Evolutionary conservation across 2,888 invertebrate genomes (phyloP).

Genomic region (Tenthredo scrophulariae): DNA sequence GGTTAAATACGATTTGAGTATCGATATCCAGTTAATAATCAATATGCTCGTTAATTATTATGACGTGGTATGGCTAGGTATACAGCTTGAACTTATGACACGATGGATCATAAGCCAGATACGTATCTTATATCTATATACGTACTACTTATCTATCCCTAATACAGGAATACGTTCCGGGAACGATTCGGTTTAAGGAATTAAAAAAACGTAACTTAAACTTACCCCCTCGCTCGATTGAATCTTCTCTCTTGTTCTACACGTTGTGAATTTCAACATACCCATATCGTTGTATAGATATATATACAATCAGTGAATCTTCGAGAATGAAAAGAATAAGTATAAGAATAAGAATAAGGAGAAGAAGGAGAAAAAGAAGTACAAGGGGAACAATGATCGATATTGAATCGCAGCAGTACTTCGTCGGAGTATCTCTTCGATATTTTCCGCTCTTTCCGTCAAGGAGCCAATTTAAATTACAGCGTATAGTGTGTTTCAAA

Average conservation of each 20-base stretch:
- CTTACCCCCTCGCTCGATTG: slow-evolving; percentile 5
- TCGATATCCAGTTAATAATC: slow-evolving; percentile 33
- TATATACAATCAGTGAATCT: slow-evolving; percentile 5
- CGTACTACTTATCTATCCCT: neutral
- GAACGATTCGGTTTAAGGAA: slow-evolving; percentile 5
- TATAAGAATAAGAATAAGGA: neutral
- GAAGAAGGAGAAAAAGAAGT: neutral
- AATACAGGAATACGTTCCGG: neutral
- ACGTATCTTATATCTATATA: neutral
- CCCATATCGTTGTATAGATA: neutral
- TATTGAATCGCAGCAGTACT: neutral
- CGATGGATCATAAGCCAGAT: neutral
- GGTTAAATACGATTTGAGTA: slow-evolving; percentile 31
- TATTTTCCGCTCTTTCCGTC: neutral
- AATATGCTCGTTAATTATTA: slow-evolving; percentile 38
- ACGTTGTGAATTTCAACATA: slow-evolving; percentile 4
- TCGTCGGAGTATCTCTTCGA: neutral
- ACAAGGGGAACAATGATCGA: neutral
- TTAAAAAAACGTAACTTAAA: neutral
- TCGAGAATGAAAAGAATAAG: neutral
- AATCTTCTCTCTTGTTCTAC: neutral
- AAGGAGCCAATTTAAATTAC: neutral
- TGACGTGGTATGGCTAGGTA: neutral
- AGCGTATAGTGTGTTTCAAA: neutral
- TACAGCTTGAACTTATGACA: neutral